A percentile compares a stretch with the other conserved stretches of the same genome.
phyloP scores from a whole-genome alignment of 2,888 invertebrate species.

The Conops quadrifasciatus region DNA sequence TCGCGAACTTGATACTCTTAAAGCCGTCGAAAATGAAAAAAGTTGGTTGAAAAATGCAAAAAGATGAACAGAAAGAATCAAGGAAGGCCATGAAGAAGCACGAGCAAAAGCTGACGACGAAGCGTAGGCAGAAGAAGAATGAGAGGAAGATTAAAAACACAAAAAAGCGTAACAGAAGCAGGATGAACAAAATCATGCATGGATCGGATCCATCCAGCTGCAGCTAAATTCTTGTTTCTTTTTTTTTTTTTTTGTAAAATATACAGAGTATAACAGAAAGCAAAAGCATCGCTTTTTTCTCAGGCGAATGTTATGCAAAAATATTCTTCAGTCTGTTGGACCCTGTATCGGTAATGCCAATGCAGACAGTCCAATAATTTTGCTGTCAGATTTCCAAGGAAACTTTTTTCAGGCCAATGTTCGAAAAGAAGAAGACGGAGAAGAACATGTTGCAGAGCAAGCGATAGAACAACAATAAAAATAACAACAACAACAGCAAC shows the following conservation, averaged over 20 bases:
- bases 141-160: background rate
- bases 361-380: background rate
- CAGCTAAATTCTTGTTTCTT: too few species aligned
- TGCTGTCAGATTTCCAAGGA: background rate
- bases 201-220: too few species aligned
- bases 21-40: background rate
- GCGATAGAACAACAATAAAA: background rate
- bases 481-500: conserved; percentile 3
- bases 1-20: background rate
- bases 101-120: background rate
- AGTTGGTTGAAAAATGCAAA: background rate
- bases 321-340: background rate
- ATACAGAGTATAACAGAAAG: too few species aligned
- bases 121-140: background rate
- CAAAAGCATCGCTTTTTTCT: too few species aligned
- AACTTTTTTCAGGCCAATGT: background rate
- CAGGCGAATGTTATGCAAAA: background rate
- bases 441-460: background rate
- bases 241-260: too few species aligned
- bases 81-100: background rate
- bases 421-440: background rate
- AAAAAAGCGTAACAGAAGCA: background rate
- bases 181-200: background rate
- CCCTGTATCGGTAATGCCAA: background rate
- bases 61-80: background rate